Evolutionary conservation across 2,113 vertebrate genomes (phyloP).

Genomic region (Ramphastos sulfuratus): DNA sequence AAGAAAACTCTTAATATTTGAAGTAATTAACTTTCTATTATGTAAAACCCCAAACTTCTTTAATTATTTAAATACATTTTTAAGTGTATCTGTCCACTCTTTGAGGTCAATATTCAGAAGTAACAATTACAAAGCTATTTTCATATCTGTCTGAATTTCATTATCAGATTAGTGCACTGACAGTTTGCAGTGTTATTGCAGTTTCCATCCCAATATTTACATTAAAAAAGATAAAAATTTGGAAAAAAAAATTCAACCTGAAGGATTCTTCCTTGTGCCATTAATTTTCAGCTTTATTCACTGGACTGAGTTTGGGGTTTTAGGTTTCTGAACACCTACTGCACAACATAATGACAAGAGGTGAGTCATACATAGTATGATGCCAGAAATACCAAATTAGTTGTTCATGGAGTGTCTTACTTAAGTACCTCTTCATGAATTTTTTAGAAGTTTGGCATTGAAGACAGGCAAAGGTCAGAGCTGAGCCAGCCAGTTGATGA

Average conservation of each 20-base stretch:
- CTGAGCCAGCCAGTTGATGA: too few relatives aligned
- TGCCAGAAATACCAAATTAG: not conserved
- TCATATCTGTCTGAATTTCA: not conserved
- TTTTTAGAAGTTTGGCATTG: not conserved
- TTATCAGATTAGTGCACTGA: not conserved
- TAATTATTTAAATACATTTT: not conserved
- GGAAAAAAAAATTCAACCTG: not conserved
- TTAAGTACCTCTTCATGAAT: not conserved
- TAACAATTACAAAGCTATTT: not conserved
- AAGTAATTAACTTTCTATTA: not conserved
- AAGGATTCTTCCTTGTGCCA: not conserved
- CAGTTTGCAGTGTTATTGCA: not conserved
- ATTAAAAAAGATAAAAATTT: not conserved
- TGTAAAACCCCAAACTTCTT: rapidly evolving
- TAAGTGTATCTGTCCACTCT: not conserved
- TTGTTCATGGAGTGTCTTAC: not conserved
- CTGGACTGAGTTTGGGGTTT: not conserved
- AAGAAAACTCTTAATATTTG: not conserved
- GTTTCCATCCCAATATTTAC: not conserved
- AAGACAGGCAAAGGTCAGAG: too few relatives aligned
- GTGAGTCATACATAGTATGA: not conserved
- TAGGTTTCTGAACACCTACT: not conserved
- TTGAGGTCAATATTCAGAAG: not conserved
- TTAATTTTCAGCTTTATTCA: not conserved
- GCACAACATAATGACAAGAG: not conserved